A percentile compares a stretch with the other conserved stretches of the same genome.
These are phyloP conservation scores for Theretra japonica DNA, from an alignment of 2,888 invertebrate genomes.

Conservation along the genomic window DNA sequence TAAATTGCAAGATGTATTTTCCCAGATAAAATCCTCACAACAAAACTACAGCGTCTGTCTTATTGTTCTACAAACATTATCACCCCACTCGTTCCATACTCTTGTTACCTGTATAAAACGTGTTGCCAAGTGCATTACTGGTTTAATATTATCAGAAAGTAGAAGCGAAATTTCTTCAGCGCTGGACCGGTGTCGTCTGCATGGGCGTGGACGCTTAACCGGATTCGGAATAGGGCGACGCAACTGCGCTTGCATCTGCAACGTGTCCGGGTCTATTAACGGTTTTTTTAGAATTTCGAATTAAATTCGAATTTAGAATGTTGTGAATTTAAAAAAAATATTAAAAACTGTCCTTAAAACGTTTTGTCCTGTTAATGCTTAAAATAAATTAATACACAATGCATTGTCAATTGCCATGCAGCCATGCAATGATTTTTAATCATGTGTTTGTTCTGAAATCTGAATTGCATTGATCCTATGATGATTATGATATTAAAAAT, in stretches of 20 bases:
- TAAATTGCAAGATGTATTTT: not conserved
- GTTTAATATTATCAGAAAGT: slow-evolving; percentile 21
- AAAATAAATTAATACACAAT: too few species aligned
- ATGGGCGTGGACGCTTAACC: slow-evolving; percentile 16
- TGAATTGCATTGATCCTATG: too few species aligned
- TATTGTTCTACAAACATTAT: too few species aligned
- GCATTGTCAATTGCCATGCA: too few species aligned
- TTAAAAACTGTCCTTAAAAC: too few species aligned
- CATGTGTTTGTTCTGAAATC: too few species aligned
- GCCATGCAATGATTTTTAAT: too few species aligned
- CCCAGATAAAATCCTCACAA: not conserved
- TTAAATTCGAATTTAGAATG: too few species aligned
- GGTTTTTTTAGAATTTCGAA: not conserved
- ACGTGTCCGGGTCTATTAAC: not conserved
- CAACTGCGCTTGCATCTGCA: not conserved
- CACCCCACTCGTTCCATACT: too few species aligned
- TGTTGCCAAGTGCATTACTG: slow-evolving; percentile 1
- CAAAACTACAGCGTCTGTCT: not conserved
- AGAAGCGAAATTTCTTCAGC: slow-evolving; percentile 17
- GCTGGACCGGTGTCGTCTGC: slow-evolving; percentile 17
- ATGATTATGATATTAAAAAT: too few species aligned
- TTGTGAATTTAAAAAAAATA: too few species aligned
- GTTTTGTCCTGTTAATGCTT: too few species aligned
- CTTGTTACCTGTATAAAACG: not conserved
- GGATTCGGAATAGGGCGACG: slow-evolving; percentile 14